Evolutionary conservation across 2,888 invertebrate species (phyloP).

Genomic region (Napeogenes sylphis): DNA sequence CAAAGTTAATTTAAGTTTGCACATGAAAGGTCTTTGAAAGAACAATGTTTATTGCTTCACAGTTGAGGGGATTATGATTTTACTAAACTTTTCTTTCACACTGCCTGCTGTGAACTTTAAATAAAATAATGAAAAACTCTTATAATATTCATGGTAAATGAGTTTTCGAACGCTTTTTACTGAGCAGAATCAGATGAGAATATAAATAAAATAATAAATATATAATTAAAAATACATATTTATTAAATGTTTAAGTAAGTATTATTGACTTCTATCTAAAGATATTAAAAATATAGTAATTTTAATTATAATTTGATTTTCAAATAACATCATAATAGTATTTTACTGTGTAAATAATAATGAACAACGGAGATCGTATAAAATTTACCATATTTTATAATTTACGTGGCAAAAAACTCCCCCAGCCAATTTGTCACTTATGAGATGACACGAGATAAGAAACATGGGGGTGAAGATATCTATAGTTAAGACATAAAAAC

Average conservation of each 20-base stretch:
- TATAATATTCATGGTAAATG: background rate
- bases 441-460: slow-evolving; percentile 9
- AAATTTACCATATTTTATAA: slow-evolving; percentile 5
- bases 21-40: background rate
- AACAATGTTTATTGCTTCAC: background rate
- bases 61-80: too few species aligned
- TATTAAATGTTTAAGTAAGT: too few species aligned
- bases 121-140: background rate
- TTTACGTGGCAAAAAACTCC: slow-evolving; percentile 1
- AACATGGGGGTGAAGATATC: slow-evolving; percentile 10
- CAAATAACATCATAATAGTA: background rate
- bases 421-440: slow-evolving; percentile 15
- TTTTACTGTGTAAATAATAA: background rate
- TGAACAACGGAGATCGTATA: background rate
- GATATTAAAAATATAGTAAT: background rate
- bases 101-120: background rate
- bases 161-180: too few species aligned
- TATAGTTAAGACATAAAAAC: background rate
- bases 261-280: too few species aligned
- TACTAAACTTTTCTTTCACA: background rate
- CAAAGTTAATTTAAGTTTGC: background rate
- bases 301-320: background rate
- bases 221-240: too few species aligned
- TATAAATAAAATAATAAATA: too few species aligned
- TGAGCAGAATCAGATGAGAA: too few species aligned